Conservation (phyloP, 1,140 invertebrate genomes). For the Cepaea nemoralis region DNA sequence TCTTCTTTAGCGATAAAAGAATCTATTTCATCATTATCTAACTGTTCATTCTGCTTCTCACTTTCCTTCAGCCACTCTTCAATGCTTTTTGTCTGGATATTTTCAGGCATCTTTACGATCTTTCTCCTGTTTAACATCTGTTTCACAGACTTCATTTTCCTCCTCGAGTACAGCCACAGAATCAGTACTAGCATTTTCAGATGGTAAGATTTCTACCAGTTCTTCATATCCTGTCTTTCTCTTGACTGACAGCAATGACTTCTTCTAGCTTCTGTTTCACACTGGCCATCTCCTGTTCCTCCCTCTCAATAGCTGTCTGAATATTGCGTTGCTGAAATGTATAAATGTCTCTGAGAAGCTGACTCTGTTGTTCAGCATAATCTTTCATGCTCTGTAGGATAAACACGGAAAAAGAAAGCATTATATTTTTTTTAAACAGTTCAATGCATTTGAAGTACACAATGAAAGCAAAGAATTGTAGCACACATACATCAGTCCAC, state of each 20-base stretch:
- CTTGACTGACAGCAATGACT: constrained; percentile 15
- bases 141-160: not conserved
- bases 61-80: not conserved
- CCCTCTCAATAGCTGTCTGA: constrained; percentile 51
- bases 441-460: no score
- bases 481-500: no score
- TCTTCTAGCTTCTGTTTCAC: constrained; percentile 53
- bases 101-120: constrained; percentile 12
- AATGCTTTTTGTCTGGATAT: not conserved
- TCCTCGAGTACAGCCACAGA: not conserved
- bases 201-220: not conserved
- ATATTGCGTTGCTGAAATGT: constrained; percentile 63
- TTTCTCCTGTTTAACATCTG: constrained; percentile 13
- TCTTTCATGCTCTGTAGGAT: constrained; percentile 69
- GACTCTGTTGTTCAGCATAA: constrained; percentile 70
- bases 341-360: constrained; percentile 65
- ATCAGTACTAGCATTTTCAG: not conserved
- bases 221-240: not conserved
- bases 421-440: no score
- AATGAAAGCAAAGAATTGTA: no score
- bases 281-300: constrained; percentile 54
- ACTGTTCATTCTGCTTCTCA: not conserved
- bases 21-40: not conserved
- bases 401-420: not conserved
- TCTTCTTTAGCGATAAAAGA: not conserved